Evolutionary conservation across 2,888 invertebrate genomes (phyloP), one percentile per base, ranked within the genome.

Genomic region (Nomada goodeniana): DNA sequence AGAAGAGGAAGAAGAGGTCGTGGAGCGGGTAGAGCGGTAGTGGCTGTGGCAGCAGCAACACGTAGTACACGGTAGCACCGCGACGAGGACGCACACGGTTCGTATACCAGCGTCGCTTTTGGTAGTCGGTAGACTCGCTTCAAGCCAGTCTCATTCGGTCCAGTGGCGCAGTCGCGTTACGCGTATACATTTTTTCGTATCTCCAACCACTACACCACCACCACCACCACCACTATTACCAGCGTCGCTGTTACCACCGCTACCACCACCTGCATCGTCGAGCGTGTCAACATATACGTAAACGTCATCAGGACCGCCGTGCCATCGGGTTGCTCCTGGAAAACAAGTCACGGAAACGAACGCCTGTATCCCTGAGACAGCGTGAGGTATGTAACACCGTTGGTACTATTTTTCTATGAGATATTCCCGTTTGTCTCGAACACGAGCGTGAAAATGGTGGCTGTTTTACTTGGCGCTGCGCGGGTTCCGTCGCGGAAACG

Each of bases 11-110:
- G 61, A 23, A 55, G 61, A 55, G 65, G 64, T 57, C 18, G 71
- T 26, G 74, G 50, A 67, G 69, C 60, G 77, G 70, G 67, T 61
- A 71, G 83, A 82, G 74, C 82, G 74, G 61, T 36, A 78, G 83
- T 82, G 74, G 76, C 76, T 81, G 71, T 74, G 78, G 57, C 74
- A 67, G 85, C 85, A 86, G 86, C 86, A 86, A 86, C 86, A 86
- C 86, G 86, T 86, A 86, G 86, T 86, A 86, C 78, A 80, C 86
- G 86, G 78, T 80, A 78, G 71, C 76, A 68, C 77, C 57, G 64
- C 74, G 78, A 71, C 76, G 71, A 76, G 79, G 70, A 80, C 79
- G 83, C 60, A 71, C 78, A 69, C 72, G 73, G 65, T 57, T 75
- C 63, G 69, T 69, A 23, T 36, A 70, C 47, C 42, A 60, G 13